Evolutionary conservation across 2,797 vertebrate species (phyloP).

Genomic region (Taenioides sp.): DNA sequence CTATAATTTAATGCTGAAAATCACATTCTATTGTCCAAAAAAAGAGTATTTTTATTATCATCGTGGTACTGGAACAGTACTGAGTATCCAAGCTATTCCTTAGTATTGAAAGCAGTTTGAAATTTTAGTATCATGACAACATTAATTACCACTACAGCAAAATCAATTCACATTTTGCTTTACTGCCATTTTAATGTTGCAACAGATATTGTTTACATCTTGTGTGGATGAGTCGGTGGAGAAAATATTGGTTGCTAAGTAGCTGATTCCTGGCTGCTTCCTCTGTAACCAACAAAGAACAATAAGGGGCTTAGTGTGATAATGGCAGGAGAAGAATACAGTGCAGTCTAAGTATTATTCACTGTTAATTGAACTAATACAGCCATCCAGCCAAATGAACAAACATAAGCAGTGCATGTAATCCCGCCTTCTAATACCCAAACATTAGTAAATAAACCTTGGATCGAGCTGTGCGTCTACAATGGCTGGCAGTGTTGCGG

Average conservation of each 20-base stretch:
- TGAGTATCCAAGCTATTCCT: too few relatives aligned
- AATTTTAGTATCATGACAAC: too few relatives aligned
- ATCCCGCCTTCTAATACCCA: conserved; percentile 47
- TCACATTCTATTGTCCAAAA: too few relatives aligned
- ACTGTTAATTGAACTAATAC: conserved; percentile 13
- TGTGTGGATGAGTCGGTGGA: not conserved
- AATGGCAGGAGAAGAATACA: conserved; percentile 3
- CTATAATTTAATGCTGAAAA: too few relatives aligned
- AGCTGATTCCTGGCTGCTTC: conserved; percentile 4
- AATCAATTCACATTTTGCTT: conserved; percentile 19
- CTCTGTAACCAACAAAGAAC: conserved; percentile 14
- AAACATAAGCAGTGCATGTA: conserved; percentile 29
- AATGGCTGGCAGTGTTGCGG: conserved; percentile 58
- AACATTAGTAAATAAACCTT: conserved; percentile 66
- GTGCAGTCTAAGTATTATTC: not conserved
- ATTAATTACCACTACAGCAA: conserved; percentile 8
- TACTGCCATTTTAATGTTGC: not conserved
- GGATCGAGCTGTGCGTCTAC: conserved; percentile 40
- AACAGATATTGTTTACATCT: not conserved
- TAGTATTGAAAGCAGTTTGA: too few relatives aligned
- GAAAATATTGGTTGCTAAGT: conserved; percentile 4
- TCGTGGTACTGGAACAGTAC: too few relatives aligned
- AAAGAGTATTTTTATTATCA: too few relatives aligned
- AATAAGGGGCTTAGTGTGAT: conserved; percentile 19
- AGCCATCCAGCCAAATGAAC: conserved; percentile 18